Conservation (phyloP, 30 jellyfish, hydroid and myxozoan species). For the Aurelia aurita region DNA sequence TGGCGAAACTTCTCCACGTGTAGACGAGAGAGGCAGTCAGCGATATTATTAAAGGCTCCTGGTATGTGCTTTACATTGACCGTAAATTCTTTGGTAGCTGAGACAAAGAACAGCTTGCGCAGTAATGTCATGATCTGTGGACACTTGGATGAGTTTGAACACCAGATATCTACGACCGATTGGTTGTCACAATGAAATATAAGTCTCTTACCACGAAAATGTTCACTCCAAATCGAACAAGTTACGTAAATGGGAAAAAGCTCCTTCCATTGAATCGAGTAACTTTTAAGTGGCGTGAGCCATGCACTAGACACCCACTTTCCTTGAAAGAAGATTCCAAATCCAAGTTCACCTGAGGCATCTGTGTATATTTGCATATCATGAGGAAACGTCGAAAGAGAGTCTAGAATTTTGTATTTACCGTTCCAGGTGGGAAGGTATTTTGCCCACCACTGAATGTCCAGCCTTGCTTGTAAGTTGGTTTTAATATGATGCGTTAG, state of each 20-base stretch:
- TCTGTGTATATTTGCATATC: slow-evolving; percentile 9
- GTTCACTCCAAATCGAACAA: not conserved
- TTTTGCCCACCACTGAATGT: too few relatives aligned
- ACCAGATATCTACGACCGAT: slow-evolving; percentile 15
- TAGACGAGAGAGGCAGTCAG: not conserved
- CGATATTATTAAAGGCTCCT: not conserved
- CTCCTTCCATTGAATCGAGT: slow-evolving; percentile 15
- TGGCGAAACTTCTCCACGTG: not conserved
- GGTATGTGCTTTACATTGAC: not conserved
- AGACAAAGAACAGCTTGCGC: not conserved
- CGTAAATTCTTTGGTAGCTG: not conserved
- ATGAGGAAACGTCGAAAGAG: not conserved
- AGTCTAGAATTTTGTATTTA: not conserved
- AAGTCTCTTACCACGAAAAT: not conserved
- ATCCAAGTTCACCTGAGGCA: not conserved
- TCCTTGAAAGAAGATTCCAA: not conserved
- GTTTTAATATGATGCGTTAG: too few relatives aligned
- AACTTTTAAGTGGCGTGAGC: not conserved
- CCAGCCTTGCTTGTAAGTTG: too few relatives aligned
- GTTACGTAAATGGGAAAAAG: slow-evolving; percentile 13
- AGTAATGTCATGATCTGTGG: not conserved
- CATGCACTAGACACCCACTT: not conserved
- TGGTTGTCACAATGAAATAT: slow-evolving; percentile 19
- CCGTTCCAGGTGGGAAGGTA: too few relatives aligned
- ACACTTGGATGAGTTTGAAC: not conserved